Base-by-base conservation (phyloP, 2,888 invertebrate genomes). In the Cataglyphis rosenhaueri region DNA sequence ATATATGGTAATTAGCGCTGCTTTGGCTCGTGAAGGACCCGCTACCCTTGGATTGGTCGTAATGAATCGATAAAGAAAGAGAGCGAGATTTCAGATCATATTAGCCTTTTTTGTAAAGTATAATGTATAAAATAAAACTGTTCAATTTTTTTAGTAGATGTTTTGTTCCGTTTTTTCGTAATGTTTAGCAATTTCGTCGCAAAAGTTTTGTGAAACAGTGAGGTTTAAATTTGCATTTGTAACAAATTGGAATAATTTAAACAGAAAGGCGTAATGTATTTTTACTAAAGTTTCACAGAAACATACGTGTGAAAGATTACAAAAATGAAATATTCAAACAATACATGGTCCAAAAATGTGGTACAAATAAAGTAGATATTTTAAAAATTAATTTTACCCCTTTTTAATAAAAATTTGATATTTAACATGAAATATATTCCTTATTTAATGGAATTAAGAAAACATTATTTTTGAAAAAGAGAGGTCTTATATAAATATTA, bases 11-110 rank as follows among this genome's bases (percentile, higher is more conserved):
- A 89, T 87, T 90, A 90, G 87, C 78, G 84, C 87, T 84, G 90
- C 89, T 89, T 90, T 82, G 87, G 88, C 88, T 86, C 86, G 83
- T 86, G 84, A 84, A 86, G 88, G 82, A 86, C 87, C 87, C 84
- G 86, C 78, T 87, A 83, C 85, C 68, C 87, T 89, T 83, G 86
- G 87, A 88, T 88, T 87, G 87, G 88, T 86, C 82, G 66, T 55
- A 38, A 29, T 25, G 25, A 76, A 78, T 12, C 3, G n/a, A 29
- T 29, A 29, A 44, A 41, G 32, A 38, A 55, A 66, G 38, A 4
- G 3, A 32, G 21, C 21, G 12, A 25, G 12, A 79, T 70, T 35
- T 59, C 3, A n/a, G 8, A 55, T 44, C 21, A 21, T 21, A 32
- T 64, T 73, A 41, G n/a, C 38, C 35, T 61, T 8, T 8, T 21